Evolutionary conservation across 2,797 vertebrate species (phyloP), one percentile per base, ranked within the genome.

Genomic region (Molossus molossus): DNA sequence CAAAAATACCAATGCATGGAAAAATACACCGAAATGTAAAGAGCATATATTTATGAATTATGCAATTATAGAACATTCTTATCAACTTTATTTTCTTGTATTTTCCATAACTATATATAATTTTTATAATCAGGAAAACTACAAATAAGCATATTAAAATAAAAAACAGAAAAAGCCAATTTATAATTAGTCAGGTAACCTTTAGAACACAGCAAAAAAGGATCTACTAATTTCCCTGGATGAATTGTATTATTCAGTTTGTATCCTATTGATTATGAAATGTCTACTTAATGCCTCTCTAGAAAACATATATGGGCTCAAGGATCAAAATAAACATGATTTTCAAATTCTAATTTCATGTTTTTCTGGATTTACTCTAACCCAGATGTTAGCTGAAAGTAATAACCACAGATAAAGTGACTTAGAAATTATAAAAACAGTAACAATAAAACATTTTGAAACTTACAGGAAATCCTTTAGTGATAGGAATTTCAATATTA

Each of bases 391-490:
- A 76, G 40, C 15, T 94, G 77, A 87, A 94, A 91, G 85, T 60
- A 82, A 94, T 60, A 82, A 94, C 37, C 13, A 72, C 1, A 72
- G 23, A 83, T 69, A 85, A 88, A 97, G 93, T 82, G 57, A 90
- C 48, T 90, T 48, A 81, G 37, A 96, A 76, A 90, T 94, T 94
- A 87, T 50, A 89, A 53, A 95, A 94, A 5, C 6, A 94, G 80
- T 18, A 95, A 11, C 58, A 91, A 33, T 37, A 65, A 73, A 96
- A 69, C n/a, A 94, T 96, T 93, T 79, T 48, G 21, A 95, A 67
- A 98, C 99, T 99, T 98, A 99, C 99, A 65, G 99, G 99, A 97
- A 99, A 99, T 94, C 99, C 99, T 98, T 99, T 99, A 55, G 99
- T 99, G 97, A 99, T 95, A 62, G 99, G 99, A 97, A 99, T 95